Conservation (phyloP, 2,797 vertebrate species). For the Mallotus villosus region DNA sequence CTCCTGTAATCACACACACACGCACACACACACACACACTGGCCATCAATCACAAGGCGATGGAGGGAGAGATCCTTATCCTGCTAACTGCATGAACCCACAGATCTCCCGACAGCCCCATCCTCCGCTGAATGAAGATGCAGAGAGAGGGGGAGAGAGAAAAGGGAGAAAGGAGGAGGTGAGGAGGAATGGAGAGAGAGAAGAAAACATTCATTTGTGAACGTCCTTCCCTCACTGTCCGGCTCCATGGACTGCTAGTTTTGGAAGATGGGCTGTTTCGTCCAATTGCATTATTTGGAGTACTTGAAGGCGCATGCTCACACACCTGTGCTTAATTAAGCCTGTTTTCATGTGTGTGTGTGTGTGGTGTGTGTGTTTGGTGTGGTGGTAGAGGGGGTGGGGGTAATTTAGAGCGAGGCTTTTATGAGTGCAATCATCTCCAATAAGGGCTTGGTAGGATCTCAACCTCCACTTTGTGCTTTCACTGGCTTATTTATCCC, state of each 20-base stretch:
- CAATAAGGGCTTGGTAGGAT: slow-evolving; percentile 72
- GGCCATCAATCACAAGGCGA: slow-evolving; percentile 72
- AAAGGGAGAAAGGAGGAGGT: slow-evolving; percentile 8
- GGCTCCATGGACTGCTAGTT: neutral
- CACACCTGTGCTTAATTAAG: slow-evolving; percentile 74
- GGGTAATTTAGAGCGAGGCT: slow-evolving; percentile 72
- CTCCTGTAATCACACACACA: neutral
- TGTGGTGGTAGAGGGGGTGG: slow-evolving; percentile 17
- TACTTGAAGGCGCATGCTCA: slow-evolving; percentile 55
- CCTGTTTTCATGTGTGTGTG: slow-evolving; percentile 42
- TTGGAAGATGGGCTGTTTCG: slow-evolving; percentile 8
- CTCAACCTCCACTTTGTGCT: slow-evolving; percentile 59
- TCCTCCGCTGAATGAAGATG: slow-evolving; percentile 64
- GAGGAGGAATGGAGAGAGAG: neutral
- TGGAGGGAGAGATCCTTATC: slow-evolving; percentile 76
- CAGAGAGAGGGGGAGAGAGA: neutral
- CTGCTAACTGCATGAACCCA: slow-evolving; percentile 75
- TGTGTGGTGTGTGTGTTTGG: neutral
- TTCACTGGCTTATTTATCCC: slow-evolving; percentile 45
- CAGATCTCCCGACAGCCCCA: slow-evolving; percentile 64
- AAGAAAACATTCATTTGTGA: slow-evolving; percentile 38
- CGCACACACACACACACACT: slow-evolving; percentile 30
- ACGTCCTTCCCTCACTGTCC: slow-evolving; percentile 47
- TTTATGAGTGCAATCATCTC: slow-evolving; percentile 79
- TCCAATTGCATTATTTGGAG: slow-evolving; percentile 25